Evolutionary conservation across 1,140 invertebrate species (phyloP).

Genomic region (Littorina saxatilis): DNA sequence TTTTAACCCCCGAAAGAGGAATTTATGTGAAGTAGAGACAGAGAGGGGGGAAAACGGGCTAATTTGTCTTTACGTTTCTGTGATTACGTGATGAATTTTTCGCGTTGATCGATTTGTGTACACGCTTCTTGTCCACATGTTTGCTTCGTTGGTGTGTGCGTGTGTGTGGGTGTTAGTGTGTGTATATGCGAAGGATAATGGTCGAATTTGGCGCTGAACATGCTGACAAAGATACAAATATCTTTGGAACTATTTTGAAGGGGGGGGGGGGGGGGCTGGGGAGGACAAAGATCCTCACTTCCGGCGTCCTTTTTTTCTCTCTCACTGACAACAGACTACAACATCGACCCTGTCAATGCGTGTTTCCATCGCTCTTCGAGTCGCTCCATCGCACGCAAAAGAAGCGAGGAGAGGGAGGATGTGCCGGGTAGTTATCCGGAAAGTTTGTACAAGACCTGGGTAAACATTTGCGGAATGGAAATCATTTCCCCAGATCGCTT

Average conservation of each 20-base stretch:
- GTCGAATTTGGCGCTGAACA: too few species aligned
- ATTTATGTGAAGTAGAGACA: too few species aligned
- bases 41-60: too few species aligned
- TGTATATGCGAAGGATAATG: too few species aligned
- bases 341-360: too few species aligned
- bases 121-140: too few species aligned
- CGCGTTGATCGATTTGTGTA: too few species aligned
- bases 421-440: slow-evolving; percentile 21
- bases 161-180: too few species aligned
- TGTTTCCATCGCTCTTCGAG: not conserved
- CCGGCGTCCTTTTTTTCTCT: not conserved
- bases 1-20: too few species aligned
- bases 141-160: too few species aligned
- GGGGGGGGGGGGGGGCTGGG: not conserved
- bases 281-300: not conserved
- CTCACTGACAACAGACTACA: not conserved
- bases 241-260: not conserved
- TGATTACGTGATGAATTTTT: too few species aligned
- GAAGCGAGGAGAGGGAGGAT: slow-evolving; percentile 12
- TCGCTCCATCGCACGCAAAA: slow-evolving; percentile 28
- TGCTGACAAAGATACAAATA: not conserved
- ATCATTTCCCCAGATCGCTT: slow-evolving; percentile 36
- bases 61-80: too few species aligned
- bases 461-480: slow-evolving; percentile 39
- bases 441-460: slow-evolving; percentile 28